Percentiles rank a stretch among this genome's conserved stretches.
Conservation (phyloP, 1,140 invertebrate species). For the Babylonia areolata region DNA sequence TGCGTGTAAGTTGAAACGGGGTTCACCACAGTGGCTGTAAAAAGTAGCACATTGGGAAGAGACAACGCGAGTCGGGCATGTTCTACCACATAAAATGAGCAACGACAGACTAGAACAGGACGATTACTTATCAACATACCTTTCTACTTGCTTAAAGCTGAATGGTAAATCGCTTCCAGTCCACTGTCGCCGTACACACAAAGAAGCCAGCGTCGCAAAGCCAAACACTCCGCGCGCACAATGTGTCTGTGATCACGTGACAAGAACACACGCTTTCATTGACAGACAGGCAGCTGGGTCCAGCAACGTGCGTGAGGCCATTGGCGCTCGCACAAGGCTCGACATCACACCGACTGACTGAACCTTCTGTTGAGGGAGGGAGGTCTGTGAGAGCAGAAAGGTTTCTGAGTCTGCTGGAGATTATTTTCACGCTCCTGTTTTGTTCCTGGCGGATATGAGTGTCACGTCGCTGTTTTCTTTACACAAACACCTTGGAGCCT, state of each 20-base stretch:
- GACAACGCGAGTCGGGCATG: background rate
- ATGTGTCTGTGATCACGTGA: slow-evolving; percentile 37
- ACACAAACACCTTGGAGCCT: too few relatives aligned
- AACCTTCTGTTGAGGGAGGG: too few relatives aligned
- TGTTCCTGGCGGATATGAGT: too few relatives aligned
- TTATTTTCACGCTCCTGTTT: too few relatives aligned
- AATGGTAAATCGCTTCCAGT: background rate
- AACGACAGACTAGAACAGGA: slow-evolving; percentile 8
- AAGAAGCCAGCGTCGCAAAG: slow-evolving; percentile 28
- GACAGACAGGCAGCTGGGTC: slow-evolving; percentile 33
- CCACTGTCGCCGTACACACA: slow-evolving; percentile 28
- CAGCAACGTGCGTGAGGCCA: slow-evolving; percentile 24
- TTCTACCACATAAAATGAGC: background rate
- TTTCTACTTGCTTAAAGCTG: background rate
- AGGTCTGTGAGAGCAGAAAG: too few relatives aligned
- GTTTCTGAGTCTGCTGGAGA: too few relatives aligned
- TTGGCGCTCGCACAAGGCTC: slow-evolving; percentile 11
- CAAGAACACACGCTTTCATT: slow-evolving; percentile 36
- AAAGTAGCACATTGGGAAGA: background rate
- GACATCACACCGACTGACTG: background rate
- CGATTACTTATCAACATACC: background rate
- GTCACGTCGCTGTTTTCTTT: too few relatives aligned
- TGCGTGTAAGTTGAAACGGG: slow-evolving; percentile 24
- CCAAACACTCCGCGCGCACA: slow-evolving; percentile 37
- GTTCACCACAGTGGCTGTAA: background rate